phyloP scores from a whole-genome alignment of 1,140 invertebrate genomes.

The Drosophila santomea region DNA sequence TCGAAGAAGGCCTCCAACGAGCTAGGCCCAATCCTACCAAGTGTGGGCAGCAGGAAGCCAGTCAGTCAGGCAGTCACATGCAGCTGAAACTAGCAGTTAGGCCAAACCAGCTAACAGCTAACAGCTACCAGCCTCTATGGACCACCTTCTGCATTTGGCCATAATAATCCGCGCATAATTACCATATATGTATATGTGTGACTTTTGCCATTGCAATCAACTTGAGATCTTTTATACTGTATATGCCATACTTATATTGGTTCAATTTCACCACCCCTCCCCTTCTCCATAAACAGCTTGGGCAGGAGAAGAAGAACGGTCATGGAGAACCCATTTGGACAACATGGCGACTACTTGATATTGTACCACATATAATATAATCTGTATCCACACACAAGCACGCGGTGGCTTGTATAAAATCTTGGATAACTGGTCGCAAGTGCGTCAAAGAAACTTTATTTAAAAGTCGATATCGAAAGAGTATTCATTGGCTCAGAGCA shows the following conservation, averaged over 20 bases:
- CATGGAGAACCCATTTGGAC: slow-evolving; percentile 36
- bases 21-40: slow-evolving; percentile 22
- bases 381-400: neutral
- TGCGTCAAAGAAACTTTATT: slow-evolving; percentile 33
- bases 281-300: slow-evolving; percentile 2
- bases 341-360: slow-evolving; percentile 43
- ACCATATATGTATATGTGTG: slow-evolving; percentile 71
- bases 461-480: slow-evolving; percentile 18
- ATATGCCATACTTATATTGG: slow-evolving; percentile 36
- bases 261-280: slow-evolving; percentile 27
- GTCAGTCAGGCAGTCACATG: slow-evolving; percentile 13
- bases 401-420: slow-evolving; percentile 13
- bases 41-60: slow-evolving; percentile 61
- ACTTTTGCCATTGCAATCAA: slow-evolving; percentile 54
- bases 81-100: slow-evolving; percentile 2
- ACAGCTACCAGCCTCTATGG: slow-evolving; percentile 15
- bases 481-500: slow-evolving; percentile 7
- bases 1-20: slow-evolving; percentile 41
- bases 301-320: slow-evolving; percentile 7
- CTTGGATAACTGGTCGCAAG: slow-evolving; percentile 34
- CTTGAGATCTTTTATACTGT: slow-evolving; percentile 54
- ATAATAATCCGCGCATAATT: slow-evolving; percentile 67
- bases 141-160: slow-evolving; percentile 58
- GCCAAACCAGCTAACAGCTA: slow-evolving; percentile 6
- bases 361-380: slow-evolving; percentile 23